Conservation (phyloP, 2,888 invertebrate genomes). For the Scaptodrosophila latifasciaeformis region DNA sequence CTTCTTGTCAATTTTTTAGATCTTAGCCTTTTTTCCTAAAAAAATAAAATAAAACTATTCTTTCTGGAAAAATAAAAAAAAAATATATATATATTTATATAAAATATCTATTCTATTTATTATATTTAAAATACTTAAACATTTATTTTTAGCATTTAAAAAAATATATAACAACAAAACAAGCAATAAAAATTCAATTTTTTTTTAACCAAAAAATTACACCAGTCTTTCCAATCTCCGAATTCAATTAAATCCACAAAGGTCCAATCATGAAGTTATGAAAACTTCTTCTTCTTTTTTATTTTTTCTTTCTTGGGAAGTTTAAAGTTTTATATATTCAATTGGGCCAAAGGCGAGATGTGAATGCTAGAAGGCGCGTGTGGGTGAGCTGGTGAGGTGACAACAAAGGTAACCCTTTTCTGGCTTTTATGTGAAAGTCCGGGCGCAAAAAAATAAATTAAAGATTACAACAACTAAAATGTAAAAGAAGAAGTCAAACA, state of each 20-base stretch:
- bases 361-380: conserved; percentile 1
- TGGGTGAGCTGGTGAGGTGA: conserved; percentile 3
- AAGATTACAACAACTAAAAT: conserved; percentile 30
- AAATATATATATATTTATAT: conserved; percentile 16
- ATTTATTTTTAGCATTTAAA: too few relatives aligned
- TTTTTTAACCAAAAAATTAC: conserved; percentile 45
- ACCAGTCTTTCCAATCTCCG: too few relatives aligned
- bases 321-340: too few relatives aligned
- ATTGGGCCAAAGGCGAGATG: too few relatives aligned
- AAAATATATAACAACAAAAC: conserved; percentile 36
- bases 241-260: too few relatives aligned
- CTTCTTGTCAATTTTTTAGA: too few relatives aligned
- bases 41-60: too few relatives aligned
- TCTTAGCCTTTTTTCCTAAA: too few relatives aligned
- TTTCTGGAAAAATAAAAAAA: not conserved
- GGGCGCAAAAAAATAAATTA: conserved; percentile 41
- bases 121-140: conserved; percentile 31
- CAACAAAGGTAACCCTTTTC: too few relatives aligned
- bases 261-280: too few relatives aligned
- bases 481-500: conserved; percentile 2
- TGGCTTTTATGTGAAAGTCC: conserved; percentile 51
- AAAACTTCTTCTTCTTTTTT: too few relatives aligned
- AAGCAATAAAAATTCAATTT: conserved; percentile 53
- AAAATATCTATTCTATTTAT: conserved; percentile 4
- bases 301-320: too few relatives aligned